Evolutionary conservation across 2,888 invertebrate genomes (phyloP).

Genomic region (Trichacis sp.): DNA sequence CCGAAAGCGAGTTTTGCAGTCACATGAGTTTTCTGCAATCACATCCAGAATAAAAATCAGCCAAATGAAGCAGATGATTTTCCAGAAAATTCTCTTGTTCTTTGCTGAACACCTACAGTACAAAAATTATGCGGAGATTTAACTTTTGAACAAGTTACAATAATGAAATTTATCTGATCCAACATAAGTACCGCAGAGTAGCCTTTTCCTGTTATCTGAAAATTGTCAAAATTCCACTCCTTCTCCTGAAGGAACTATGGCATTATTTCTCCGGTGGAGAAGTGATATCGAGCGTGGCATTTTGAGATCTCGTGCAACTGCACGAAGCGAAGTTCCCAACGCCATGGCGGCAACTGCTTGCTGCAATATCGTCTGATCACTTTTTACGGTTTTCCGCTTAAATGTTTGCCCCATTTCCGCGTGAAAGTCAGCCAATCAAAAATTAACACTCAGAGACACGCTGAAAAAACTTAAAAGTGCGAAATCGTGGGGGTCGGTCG

Average conservation of each 20-base stretch:
- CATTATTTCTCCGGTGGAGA: slow-evolving; percentile 20
- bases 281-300: slow-evolving; percentile 22
- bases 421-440: no score
- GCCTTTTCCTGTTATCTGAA: slow-evolving; percentile 10
- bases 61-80: no score
- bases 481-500: slow-evolving; percentile 1
- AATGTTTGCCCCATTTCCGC: not conserved
- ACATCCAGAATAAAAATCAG: no score
- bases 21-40: no score
- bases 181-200: not conserved
- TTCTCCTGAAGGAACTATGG: not conserved
- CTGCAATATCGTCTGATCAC: not conserved
- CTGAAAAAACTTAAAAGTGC: not conserved
- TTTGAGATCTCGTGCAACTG: slow-evolving; percentile 17
- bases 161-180: not conserved
- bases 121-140: no score
- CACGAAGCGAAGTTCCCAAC: slow-evolving; percentile 24
- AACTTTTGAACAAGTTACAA: no score
- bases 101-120: slow-evolving; percentile 6
- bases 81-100: slow-evolving; percentile 14
- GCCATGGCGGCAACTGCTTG: slow-evolving; percentile 4
- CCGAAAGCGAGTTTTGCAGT: no score
- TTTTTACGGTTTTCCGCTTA: not conserved
- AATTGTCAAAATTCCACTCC: not conserved
- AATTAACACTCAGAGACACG: not conserved